Evolutionary conservation across 2,888 invertebrate species (phyloP), one percentile per base, ranked within the genome.

Genomic region (Calameuta filiformis): DNA sequence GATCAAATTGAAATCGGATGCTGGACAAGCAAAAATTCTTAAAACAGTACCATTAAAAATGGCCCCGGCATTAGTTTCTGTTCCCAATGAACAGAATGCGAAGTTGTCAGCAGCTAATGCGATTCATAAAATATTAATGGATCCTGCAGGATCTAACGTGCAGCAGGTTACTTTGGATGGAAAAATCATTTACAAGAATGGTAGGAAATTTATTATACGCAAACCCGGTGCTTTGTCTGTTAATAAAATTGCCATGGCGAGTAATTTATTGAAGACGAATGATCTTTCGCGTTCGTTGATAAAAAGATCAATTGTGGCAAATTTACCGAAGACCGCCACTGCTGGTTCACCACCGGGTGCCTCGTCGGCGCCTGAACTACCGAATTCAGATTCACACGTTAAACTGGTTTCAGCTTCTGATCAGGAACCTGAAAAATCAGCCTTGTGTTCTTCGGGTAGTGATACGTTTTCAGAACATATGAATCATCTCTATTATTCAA

Each of bases 161-260:
- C 77, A 81, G 15, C 77, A 77, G 30, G 56, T 75, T 31, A 76
- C 83, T 34, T n/a, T 82, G 4, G 81, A 81, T 4, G 82, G 79
- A 15, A 83, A 83, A 69, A 76, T 88, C 11, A 12, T 88, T 3
- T 82, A 82, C 73, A 84, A 83, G 73, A 85, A 88, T 23, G 88
- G 88, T 2, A 82, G 79, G n/a, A 88, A 85, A 30, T 87, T 83
- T 69, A 81, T 87, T 30, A 82, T 88, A 34, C 79, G 73, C 73
- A 69, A 75, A 30, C 56, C 78, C 33, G 37, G 69, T 37, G 31
- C 71, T 30, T 56, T 40, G 23, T 35, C 75, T 34, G 37, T 33
- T 35, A 56, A 35, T 34, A 73, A 71, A 15, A 23, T 56, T 56
- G 23, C 56, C 9, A 56, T 56, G 56, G 23, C 9, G 23, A 23